Base-by-base conservation (phyloP, 2,888 invertebrate species). In the Zygogramma bicolorata region DNA sequence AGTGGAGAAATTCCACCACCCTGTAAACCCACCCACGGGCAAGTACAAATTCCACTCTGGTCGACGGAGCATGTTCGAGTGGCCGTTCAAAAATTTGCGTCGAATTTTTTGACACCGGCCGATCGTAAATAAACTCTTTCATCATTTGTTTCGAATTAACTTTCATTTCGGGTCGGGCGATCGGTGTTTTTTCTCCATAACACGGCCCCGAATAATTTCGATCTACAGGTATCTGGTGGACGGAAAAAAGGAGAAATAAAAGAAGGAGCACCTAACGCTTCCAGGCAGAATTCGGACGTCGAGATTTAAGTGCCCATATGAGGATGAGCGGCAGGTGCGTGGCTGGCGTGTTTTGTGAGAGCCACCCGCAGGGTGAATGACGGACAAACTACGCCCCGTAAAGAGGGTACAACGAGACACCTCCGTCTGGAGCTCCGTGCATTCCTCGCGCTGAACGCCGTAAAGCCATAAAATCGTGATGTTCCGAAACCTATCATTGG, bases 341-440 rank as follows among this genome's bases (percentile, higher is more conserved):
- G 78, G 80, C 74, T 79, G 76, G 78, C 80, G 77, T 80, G 80
- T 76, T 81, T 76, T 79, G 75, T 80, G 79, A 78, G 80, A 80
- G 77, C 81, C 81, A 80, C 81, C 81, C 81, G 81, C 79, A 62
- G 81, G 81, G 81, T 80, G 79, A 80, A 78, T 80, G 80, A 81
- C 81, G 81, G 79, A 79, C 77, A 74, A 74, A 78, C 78, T 80
- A 80, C 79, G 79, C 80, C 81, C 79, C 77, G 75, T 79, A 78
- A 79, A 79, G 75, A 78, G 78, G 78, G 77, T 77, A 76, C 74
- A 73, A 62, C 74, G 65, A 79, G 77, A 80, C 78, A 78, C 77
- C 75, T 77, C 75, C 67, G 63, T 74, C 76, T 67, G 66, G 70
- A 68, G 66, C 62, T 58, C 73, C 62, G 42, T 42, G 27, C 63